Percentiles rank a stretch among this genome's conserved stretches.
Conservation (phyloP, 1,140 invertebrate species). For the Eubasilissa regina region DNA sequence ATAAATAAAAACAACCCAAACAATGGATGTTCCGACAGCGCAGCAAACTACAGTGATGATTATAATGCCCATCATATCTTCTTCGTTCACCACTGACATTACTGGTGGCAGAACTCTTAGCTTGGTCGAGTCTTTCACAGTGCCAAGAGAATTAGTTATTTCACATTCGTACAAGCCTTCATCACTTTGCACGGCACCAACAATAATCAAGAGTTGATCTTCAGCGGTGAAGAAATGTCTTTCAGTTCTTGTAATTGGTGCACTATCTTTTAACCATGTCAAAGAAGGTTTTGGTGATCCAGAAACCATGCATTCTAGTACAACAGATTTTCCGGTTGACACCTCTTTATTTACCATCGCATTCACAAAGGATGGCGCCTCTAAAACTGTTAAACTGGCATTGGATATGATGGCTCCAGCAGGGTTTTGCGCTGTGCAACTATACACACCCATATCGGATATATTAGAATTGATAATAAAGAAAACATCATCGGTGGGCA, state of each 20-base stretch:
- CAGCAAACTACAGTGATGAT: conserved; percentile 92
- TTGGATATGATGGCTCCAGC: conserved; percentile 91
- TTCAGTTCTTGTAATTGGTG: conserved; percentile 79
- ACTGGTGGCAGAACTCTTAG: conserved; percentile 74
- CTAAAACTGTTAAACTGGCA: conserved; percentile 90
- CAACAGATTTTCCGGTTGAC: conserved; percentile 83
- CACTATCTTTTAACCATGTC: conserved; percentile 91
- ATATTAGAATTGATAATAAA: conserved; percentile 93
- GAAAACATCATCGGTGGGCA: conserved; percentile 92
- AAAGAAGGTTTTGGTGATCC: conserved; percentile 90
- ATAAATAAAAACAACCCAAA: conserved; percentile 95
- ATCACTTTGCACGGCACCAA: conserved; percentile 83
- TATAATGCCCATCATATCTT: conserved; percentile 87
- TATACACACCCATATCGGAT: conserved; percentile 92
- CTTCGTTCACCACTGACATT: conserved; percentile 73
- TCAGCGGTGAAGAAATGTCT: conserved; percentile 88
- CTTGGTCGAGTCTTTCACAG: conserved; percentile 72
- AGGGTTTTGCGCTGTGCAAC: conserved; percentile 92
- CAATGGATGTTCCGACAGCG: conserved; percentile 89
- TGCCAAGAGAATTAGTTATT: conserved; percentile 88
- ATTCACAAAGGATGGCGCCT: conserved; percentile 88
- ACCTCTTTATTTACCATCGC: conserved; percentile 89
- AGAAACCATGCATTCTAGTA: conserved; percentile 89
- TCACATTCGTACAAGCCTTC: conserved; percentile 91
- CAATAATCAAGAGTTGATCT: conserved; percentile 90